phyloP scores from a whole-genome alignment of 1,140 invertebrate species.

The Sesamia nonagrioides region DNA sequence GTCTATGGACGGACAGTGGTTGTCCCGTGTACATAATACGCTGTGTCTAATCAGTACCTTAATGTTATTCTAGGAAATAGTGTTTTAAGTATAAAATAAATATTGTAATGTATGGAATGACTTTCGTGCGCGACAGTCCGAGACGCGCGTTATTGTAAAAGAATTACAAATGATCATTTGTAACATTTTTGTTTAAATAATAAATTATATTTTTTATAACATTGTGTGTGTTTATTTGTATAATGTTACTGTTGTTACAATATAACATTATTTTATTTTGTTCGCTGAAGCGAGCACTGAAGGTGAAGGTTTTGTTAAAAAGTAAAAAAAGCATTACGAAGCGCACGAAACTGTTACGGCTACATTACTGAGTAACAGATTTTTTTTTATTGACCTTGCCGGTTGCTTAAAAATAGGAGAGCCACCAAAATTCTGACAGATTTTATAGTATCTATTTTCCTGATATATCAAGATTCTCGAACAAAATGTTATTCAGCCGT shows the following conservation, averaged over 20 bases:
- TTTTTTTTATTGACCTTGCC: neutral
- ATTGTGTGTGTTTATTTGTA: constrained; percentile 45
- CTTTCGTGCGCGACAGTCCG: constrained; percentile 67
- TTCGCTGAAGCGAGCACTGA: neutral
- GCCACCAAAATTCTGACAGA: too few relatives aligned
- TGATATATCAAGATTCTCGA: too few relatives aligned
- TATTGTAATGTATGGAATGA: constrained; percentile 60
- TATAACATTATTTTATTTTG: neutral
- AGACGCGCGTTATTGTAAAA: constrained; percentile 71
- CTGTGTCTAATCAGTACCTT: constrained; percentile 81
- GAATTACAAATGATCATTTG: constrained; percentile 77
- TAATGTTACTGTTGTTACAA: neutral
- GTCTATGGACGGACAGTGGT: constrained; percentile 63
- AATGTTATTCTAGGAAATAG: constrained; percentile 69
- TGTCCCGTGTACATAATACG: constrained; percentile 73
- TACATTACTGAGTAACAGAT: neutral
- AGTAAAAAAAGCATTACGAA: neutral
- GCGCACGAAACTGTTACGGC: neutral
- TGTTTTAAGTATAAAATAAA: constrained; percentile 71
- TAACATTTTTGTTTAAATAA: constrained; percentile 83
- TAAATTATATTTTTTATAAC: constrained; percentile 85
- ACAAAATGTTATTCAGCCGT: too few relatives aligned
- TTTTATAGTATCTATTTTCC: too few relatives aligned
- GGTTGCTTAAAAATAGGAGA: too few relatives aligned
- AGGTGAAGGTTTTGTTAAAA: constrained; percentile 3